These are phyloP conservation scores for Hydrocynus forskahlii DNA, from an alignment of 2,797 vertebrate genomes.

Conservation along the genomic window DNA sequence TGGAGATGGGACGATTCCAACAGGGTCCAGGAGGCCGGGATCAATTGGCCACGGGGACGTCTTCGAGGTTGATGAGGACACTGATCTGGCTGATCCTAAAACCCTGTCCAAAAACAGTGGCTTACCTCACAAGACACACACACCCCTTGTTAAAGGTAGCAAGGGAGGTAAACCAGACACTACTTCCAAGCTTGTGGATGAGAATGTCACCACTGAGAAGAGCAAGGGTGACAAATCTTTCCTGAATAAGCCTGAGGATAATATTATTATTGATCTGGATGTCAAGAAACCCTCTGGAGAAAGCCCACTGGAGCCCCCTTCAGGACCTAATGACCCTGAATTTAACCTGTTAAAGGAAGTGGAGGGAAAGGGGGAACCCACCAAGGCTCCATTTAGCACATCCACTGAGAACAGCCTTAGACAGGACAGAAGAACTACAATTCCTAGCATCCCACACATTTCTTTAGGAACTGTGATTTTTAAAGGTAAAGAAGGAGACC, in stretches of 20 bases:
- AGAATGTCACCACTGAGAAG: conserved; percentile 83
- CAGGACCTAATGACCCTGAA: conserved; percentile 54
- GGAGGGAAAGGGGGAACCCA: conserved; percentile 34
- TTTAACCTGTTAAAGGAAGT: conserved; percentile 54
- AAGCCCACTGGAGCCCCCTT: conserved; percentile 38
- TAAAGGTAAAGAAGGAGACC: conserved; percentile 61
- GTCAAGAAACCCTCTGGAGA: conserved; percentile 64
- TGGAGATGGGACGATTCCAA: conserved; percentile 74
- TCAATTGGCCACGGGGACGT: conserved; percentile 69
- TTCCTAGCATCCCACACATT: conserved; percentile 23
- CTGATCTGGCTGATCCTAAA: conserved; percentile 72
- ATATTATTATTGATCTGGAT: conserved; percentile 65
- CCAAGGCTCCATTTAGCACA: not conserved
- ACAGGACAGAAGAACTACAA: conserved; percentile 28
- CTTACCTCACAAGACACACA: conserved; percentile 32
- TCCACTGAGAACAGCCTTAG: conserved; percentile 10
- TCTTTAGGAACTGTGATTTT: conserved; percentile 50
- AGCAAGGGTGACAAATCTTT: conserved; percentile 51
- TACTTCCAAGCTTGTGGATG: conserved; percentile 68
- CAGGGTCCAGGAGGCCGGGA: conserved; percentile 66
- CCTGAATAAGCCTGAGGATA: conserved; percentile 68
- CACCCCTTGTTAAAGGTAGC: not conserved
- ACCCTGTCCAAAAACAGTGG: conserved; percentile 46
- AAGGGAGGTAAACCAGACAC: conserved; percentile 74
- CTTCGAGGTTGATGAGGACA: conserved; percentile 80